These are phyloP conservation scores for Sebastes flavidus DNA, from an alignment of 2,797 vertebrate species.

Conservation along the genomic window DNA sequence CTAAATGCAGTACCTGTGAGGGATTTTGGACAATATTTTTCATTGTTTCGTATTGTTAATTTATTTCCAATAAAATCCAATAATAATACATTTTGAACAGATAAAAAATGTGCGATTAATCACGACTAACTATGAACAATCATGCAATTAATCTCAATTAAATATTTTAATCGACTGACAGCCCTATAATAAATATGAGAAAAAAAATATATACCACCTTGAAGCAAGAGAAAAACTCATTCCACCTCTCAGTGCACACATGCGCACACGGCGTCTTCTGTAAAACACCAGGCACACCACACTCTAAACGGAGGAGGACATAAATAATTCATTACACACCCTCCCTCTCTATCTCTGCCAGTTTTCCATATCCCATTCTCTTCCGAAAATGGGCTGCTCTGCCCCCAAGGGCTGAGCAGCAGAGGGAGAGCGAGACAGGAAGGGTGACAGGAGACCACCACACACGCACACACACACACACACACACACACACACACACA, in stretches of 20 bases:
- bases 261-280: neutral
- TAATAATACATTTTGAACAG: no score
- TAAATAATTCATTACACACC: conserved; percentile 63
- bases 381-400: conserved; percentile 51
- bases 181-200: neutral
- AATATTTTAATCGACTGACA: no score
- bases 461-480: neutral
- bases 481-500: neutral
- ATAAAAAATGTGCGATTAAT: no score
- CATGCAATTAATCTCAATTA: no score
- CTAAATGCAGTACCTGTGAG: no score
- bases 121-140: no score
- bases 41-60: no score
- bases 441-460: conserved; percentile 42
- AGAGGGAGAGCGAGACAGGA: conserved; percentile 32
- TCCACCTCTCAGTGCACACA: neutral
- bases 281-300: conserved; percentile 3
- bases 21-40: no score
- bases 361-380: conserved; percentile 44
- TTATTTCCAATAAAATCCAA: no score
- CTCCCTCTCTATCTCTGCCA: conserved; percentile 39
- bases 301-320: conserved; percentile 19
- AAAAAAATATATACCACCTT: neutral
- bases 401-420: conserved; percentile 24
- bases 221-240: neutral